Evolutionary conservation across 1,140 invertebrate genomes (phyloP).

Genomic region (Panonychus citri): DNA sequence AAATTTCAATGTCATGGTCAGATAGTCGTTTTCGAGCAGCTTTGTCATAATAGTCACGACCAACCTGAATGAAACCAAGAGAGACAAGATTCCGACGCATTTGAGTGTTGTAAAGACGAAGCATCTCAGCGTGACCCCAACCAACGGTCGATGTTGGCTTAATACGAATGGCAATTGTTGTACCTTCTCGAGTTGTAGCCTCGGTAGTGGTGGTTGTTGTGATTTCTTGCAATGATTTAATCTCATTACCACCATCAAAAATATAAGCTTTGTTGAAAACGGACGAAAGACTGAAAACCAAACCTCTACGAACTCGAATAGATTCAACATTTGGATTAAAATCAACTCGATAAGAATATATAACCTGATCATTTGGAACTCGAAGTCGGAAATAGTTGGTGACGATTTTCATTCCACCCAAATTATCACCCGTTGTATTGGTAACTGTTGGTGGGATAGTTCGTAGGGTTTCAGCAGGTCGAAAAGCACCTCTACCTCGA

Average conservation of each 20-base stretch:
- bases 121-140: constrained; percentile 1
- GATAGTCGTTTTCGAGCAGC: background rate
- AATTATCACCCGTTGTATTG: constrained; percentile 19
- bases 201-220: background rate
- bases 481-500: background rate
- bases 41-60: constrained; percentile 5
- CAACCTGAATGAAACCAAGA: background rate
- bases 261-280: constrained; percentile 22
- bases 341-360: constrained; percentile 59
- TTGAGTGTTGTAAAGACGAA: constrained; percentile 4
- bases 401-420: constrained; percentile 28
- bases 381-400: constrained; percentile 51
- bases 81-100: constrained; percentile 1
- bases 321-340: constrained; percentile 46
- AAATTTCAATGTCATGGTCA: constrained; percentile 9
- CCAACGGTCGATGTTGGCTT: background rate
- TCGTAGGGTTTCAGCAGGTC: background rate
- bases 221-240: constrained; percentile 8
- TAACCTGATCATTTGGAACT: constrained; percentile 39
- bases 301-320: constrained; percentile 31
- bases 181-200: background rate
- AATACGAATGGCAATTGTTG: constrained; percentile 7
- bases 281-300: constrained; percentile 32
- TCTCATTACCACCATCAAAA: constrained; percentile 12
- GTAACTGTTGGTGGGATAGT: constrained; percentile 1